Conservation (phyloP, 1,140 invertebrate genomes). For the Bombus haemorrhoidalis region DNA sequence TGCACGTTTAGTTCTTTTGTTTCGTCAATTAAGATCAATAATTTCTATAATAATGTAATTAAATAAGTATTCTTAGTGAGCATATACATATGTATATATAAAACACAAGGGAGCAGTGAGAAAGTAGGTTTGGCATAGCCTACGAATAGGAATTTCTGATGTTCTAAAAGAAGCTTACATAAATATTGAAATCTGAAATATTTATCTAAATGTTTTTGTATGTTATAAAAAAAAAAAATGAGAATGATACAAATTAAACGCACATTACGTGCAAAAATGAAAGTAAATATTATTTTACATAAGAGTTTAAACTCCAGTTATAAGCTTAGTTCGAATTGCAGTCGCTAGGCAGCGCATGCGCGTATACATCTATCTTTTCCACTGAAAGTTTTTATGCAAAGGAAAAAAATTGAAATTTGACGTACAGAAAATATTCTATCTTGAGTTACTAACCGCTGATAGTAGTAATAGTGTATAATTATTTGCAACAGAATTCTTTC, state of each 20-base stretch:
- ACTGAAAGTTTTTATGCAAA: neutral
- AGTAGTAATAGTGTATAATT: neutral
- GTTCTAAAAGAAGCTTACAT: neutral
- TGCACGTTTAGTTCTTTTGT: no score
- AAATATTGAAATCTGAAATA: neutral
- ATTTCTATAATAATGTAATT: neutral
- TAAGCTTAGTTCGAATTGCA: conserved; percentile 30
- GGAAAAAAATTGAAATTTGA: neutral
- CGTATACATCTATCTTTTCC: neutral
- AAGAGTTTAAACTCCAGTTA: conserved; percentile 39
- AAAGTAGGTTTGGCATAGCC: conserved; percentile 2
- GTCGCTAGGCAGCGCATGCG: conserved; percentile 42
- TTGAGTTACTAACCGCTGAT: neutral
- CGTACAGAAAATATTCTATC: neutral
- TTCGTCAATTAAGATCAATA: no score
- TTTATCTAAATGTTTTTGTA: neutral
- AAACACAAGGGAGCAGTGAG: neutral
- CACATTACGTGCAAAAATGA: neutral
- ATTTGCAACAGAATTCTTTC: neutral
- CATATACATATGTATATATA: neutral
- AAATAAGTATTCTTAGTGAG: neutral
- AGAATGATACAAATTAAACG: neutral
- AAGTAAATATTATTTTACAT: neutral
- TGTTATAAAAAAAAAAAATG: no score
- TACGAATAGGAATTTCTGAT: neutral